Conservation (phyloP, 2,888 invertebrate species). For the Himalopsyche tibetana region DNA sequence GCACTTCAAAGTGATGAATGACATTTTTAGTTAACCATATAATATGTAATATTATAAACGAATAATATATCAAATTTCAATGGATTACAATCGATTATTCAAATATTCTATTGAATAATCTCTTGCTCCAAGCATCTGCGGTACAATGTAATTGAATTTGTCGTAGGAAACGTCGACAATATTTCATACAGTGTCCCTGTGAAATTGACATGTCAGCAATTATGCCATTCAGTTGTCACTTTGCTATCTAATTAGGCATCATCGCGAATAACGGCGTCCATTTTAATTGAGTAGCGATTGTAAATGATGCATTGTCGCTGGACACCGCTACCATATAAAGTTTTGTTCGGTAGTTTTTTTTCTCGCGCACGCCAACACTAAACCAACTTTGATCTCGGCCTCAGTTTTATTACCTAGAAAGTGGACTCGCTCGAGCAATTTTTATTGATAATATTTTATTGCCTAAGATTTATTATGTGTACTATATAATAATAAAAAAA, state of each 20-base stretch:
- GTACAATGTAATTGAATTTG: neutral
- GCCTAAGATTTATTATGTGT: neutral
- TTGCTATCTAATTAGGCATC: conserved; percentile 2
- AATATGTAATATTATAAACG: no score
- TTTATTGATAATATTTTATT: conserved; percentile 14
- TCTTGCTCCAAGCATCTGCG: neutral
- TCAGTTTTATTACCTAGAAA: conserved; percentile 27
- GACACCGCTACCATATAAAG: conserved; percentile 11
- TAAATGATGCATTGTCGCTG: conserved; percentile 8
- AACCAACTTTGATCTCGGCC: conserved; percentile 22
- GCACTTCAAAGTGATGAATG: no score
- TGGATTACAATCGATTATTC: no score
- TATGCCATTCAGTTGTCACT: conserved; percentile 19
- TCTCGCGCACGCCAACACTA: neutral
- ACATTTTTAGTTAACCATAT: no score
- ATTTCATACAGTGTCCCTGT: conserved; percentile 7
- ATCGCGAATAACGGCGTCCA: neutral
- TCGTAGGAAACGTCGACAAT: neutral
- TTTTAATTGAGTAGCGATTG: neutral
- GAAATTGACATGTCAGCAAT: conserved; percentile 35
- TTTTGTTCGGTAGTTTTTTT: conserved; percentile 23
- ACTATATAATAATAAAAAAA: conserved; percentile 1
- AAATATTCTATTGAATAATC: no score
- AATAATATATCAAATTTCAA: no score
- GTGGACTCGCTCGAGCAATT: neutral